Evolutionary conservation across 2,113 vertebrate genomes (phyloP).

Genomic region (Platichthys flesus): DNA sequence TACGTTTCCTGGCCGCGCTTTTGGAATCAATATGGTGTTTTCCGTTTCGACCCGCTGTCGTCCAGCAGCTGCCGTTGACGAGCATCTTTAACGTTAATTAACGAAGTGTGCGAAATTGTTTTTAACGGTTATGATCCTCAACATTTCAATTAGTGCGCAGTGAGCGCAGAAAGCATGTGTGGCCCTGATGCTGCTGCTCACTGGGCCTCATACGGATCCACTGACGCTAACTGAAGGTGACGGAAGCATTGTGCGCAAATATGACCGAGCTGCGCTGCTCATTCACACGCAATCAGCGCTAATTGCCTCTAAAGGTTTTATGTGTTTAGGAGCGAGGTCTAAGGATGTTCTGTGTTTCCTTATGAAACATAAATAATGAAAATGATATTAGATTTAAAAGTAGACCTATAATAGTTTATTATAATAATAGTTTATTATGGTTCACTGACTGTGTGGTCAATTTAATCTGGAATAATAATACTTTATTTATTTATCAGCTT

Average conservation of each 20-base stretch:
- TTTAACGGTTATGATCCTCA: constrained; percentile 87
- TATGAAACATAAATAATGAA: background rate
- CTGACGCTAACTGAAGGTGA: constrained; percentile 51
- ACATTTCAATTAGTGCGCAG: constrained; percentile 84
- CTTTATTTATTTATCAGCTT: too few species aligned
- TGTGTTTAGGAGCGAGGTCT: background rate
- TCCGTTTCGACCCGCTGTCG: constrained; percentile 80
- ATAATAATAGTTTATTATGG: too few species aligned
- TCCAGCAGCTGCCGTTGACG: constrained; percentile 88
- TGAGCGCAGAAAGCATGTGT: constrained; percentile 36
- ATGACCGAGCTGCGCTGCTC: constrained; percentile 23
- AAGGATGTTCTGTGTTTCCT: background rate
- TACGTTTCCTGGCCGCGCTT: constrained; percentile 50
- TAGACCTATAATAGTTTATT: too few species aligned
- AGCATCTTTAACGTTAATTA: constrained; percentile 87
- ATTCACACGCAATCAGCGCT: constrained; percentile 53
- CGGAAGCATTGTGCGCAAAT: constrained; percentile 56
- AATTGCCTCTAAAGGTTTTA: constrained; percentile 61
- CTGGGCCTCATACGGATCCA: constrained; percentile 30
- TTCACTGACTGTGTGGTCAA: too few species aligned
- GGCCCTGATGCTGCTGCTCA: constrained; percentile 38
- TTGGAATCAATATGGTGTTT: constrained; percentile 65
- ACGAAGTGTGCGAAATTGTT: constrained; percentile 88
- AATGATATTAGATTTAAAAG: background rate
- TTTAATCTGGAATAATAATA: too few species aligned